Evolutionary conservation across 2,888 invertebrate genomes (phyloP).

Genomic region (Microplitis deprimator): DNA sequence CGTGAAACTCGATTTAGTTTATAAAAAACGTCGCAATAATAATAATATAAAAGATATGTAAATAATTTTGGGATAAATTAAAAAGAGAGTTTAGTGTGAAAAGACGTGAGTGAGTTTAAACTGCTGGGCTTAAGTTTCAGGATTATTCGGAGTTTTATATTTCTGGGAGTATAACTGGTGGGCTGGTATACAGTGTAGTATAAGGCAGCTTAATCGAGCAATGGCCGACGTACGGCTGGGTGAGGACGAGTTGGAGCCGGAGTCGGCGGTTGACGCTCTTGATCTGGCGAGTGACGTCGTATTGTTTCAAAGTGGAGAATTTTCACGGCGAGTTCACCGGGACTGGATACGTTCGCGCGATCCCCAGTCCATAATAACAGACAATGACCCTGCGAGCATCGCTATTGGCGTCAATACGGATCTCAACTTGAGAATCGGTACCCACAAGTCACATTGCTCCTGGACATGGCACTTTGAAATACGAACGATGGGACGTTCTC

Average conservation of each 20-base stretch:
- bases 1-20: slow-evolving; percentile 5
- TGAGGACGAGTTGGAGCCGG: slow-evolving; percentile 32
- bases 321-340: slow-evolving; percentile 47
- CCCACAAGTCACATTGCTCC: slow-evolving; percentile 43
- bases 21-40: slow-evolving; percentile 7
- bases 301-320: slow-evolving; percentile 42
- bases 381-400: slow-evolving; percentile 45
- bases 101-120: neutral
- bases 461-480: slow-evolving; percentile 53
- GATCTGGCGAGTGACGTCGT: slow-evolving; percentile 17
- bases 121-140: neutral
- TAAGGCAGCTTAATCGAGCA: slow-evolving; percentile 9
- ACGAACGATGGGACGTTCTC: slow-evolving; percentile 52
- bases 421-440: slow-evolving; percentile 49
- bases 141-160: neutral
- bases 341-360: slow-evolving; percentile 53
- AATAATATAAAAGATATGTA: slow-evolving; percentile 8
- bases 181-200: slow-evolving; percentile 1
- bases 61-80: neutral
- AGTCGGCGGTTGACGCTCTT: slow-evolving; percentile 31
- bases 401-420: slow-evolving; percentile 45
- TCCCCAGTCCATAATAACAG: slow-evolving; percentile 50
- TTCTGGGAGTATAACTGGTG: neutral
- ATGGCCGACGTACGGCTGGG: slow-evolving; percentile 43
- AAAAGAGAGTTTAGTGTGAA: neutral